Percentiles rank a stretch among this genome's conserved stretches.
These are phyloP conservation scores for Euproctis similis DNA, from an alignment of 2,888 invertebrate genomes.

Conservation along the genomic window DNA sequence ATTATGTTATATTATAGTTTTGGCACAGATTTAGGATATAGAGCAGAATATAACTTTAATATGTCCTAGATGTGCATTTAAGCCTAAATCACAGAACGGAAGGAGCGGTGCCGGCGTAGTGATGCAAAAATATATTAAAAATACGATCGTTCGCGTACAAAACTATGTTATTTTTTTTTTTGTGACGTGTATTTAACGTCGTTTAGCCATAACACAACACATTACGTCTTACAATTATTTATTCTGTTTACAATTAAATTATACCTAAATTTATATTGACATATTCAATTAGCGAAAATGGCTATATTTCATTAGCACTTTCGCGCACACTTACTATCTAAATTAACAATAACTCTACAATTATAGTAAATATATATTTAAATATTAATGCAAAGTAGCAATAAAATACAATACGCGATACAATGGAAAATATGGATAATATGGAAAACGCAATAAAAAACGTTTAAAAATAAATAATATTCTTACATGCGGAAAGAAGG, in stretches of 20 bases:
- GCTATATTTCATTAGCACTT: slow-evolving; percentile 44
- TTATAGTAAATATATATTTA: too few relatives aligned
- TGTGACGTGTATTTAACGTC: slow-evolving; percentile 20
- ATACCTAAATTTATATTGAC: slow-evolving; percentile 48
- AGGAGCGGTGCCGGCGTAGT: slow-evolving; percentile 58
- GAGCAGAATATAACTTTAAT: slow-evolving; percentile 35
- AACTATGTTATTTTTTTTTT: slow-evolving; percentile 41
- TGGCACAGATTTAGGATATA: slow-evolving; percentile 66
- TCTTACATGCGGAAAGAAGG: too few relatives aligned
- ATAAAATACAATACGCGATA: too few relatives aligned
- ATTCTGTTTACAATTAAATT: slow-evolving; percentile 26
- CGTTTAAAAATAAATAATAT: too few relatives aligned
- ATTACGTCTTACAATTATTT: slow-evolving; percentile 36
- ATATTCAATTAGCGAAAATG: slow-evolving; percentile 53
- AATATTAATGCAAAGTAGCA: too few relatives aligned
- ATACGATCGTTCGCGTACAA: slow-evolving; percentile 49
- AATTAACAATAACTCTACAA: slow-evolving; percentile 25
- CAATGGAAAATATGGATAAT: too few relatives aligned
- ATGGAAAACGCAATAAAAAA: too few relatives aligned
- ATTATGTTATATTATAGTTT: slow-evolving; percentile 37
- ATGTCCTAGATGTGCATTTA: slow-evolving; percentile 51
- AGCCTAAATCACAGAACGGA: slow-evolving; percentile 71
- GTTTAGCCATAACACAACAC: slow-evolving; percentile 33
- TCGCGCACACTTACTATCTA: slow-evolving; percentile 30
- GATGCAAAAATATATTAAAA: slow-evolving; percentile 64